Evolutionary conservation across 2,113 vertebrate genomes (phyloP), one percentile per base, ranked within the genome.

Genomic region (Sialia sialis): DNA sequence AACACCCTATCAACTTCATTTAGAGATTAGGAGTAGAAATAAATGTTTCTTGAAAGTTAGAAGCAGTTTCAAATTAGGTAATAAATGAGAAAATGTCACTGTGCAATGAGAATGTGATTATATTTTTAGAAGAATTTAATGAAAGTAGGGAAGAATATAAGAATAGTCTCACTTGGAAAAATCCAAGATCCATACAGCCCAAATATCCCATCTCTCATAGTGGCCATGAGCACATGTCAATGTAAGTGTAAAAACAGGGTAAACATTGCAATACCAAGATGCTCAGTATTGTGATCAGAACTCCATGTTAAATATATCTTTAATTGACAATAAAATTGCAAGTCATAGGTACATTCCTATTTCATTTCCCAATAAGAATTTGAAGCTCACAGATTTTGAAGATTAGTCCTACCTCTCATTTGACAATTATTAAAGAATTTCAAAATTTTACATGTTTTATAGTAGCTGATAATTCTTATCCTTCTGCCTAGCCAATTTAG

Each of bases 11-110:
- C 69, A 54, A 79, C 16, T 75, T 91, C 48, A 85, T 79, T 93
- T 91, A 81, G 55, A 72, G 39, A 89, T 36, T 59, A 67, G 10
- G 34, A 94, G 25, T 16, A 79, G 44, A 93, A 91, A 91, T 67
- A 87, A 95, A 72, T 93, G 39, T 72, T 89, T 96, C 38, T 70
- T 82, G 67, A 91, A 94, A 85, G 49, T 75, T 79, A 76, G 74
- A 89, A 94, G 21, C 36, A 64, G 88, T 89, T 85, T 89, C 56
- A 80, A 96, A 91, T 91, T 63, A 94, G 63, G 36, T 68, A 75
- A 82, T 91, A 94, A 87, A 94, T 75, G 39, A 89, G 74, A 84
- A 94, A 75, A 93, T 75, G 66, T 91, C 69, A 87, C 44, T 60
- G 38, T 74, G 58, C 48, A 87, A 26, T 55, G 39, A 94, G 32